Evolutionary conservation across 2,888 invertebrate genomes (phyloP), one percentile per base, ranked within the genome.

Genomic region (Gymnoscelis rufifasciata): DNA sequence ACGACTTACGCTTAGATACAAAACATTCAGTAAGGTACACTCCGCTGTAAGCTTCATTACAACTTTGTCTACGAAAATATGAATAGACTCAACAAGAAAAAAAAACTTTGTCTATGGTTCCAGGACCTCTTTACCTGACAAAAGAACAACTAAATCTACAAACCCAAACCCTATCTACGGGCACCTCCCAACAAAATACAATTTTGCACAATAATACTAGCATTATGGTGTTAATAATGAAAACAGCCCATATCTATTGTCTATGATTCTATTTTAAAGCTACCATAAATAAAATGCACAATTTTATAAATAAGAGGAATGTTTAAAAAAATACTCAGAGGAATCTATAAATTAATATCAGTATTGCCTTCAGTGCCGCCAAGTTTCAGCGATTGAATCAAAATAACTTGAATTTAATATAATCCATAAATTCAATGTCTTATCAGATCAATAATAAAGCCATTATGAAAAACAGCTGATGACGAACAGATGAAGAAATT

Each of bases 221-320:
- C 57, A 52, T 52, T 44, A 51, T 38, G 41, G 57, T 57, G 55
- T 55, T 53, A 54, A 49, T 55, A 46, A 52, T 47, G 33, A 54
- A 77, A 80, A 78, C 83, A 83, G 83, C 81, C 81, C 81, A 74
- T 74, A 60, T 70, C 82, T 81, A 81, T 71, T 66, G 64, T 74
- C 78, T 78, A 80, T 74, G 68, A 68, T 72, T 64, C 66, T 49
- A 70, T 63, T 64, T 59, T 49, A 44, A 59, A 60, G 54, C 63
- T 72, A 80, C 78, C 60, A 70, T 66, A 70, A 75, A 75, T 71
- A 69, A 73, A 74, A 78, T 74, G 74, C 73, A 71, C 64, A 63
- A 64, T 65, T 69, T 62, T 52, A 74, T 68, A 73, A 71, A 68
- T 71, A 70, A 67, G 70, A 70, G 83, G 82, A 83, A 83, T 83